A percentile compares a stretch with the other conserved stretches of the same genome.
phyloP scores from a whole-genome alignment of 2,888 invertebrate genomes.

The Apotomis capreana region DNA sequence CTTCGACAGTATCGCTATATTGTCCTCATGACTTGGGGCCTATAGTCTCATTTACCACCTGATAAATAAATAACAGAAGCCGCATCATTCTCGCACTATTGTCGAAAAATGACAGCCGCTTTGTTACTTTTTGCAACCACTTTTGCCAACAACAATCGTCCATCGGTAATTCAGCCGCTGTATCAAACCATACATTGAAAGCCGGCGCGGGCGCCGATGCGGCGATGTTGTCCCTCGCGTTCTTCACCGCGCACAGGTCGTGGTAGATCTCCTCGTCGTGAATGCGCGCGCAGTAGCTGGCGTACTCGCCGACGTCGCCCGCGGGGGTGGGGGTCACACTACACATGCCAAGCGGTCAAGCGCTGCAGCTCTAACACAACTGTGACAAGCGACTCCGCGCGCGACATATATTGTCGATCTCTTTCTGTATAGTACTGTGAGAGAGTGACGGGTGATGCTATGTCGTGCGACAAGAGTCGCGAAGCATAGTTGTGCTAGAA shows the following conservation, averaged over 20 bases:
- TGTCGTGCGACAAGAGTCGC: too few species aligned
- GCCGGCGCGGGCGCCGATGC: conserved; percentile 58
- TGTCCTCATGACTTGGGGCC: too few species aligned
- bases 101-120: too few species aligned
- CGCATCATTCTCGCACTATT: too few species aligned
- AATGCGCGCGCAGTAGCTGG: conserved; percentile 87
- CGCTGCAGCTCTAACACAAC: neutral
- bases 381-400: neutral
- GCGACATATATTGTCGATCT: too few species aligned
- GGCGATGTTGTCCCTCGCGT: conserved; percentile 56
- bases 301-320: conserved; percentile 84
- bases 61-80: too few species aligned
- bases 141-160: neutral
- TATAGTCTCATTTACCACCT: too few species aligned
- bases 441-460: too few species aligned
- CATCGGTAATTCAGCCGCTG: conserved; percentile 33
- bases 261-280: conserved; percentile 97
- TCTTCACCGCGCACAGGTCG: conserved; percentile 92
- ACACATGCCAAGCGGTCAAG: conserved; percentile 48
- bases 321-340: conserved; percentile 46
- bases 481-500: too few species aligned
- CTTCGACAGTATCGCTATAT: too few species aligned
- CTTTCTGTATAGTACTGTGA: too few species aligned
- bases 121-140: too few species aligned
- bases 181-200: conserved; percentile 75